These are phyloP conservation scores for Melikaiella ostensackeni DNA, from an alignment of 2,888 invertebrate genomes.

Conservation along the genomic window DNA sequence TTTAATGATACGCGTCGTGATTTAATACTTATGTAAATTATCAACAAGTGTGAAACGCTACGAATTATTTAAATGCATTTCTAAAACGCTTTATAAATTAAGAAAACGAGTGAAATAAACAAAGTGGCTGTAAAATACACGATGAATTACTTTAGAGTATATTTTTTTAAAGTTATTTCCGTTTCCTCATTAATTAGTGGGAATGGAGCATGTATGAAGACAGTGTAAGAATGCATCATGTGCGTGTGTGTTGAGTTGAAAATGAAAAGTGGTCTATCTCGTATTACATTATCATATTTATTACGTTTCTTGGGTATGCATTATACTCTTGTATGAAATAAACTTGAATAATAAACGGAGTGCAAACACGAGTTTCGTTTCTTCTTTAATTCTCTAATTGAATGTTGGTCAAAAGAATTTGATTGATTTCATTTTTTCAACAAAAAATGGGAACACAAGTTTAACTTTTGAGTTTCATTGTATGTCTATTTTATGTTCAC, in stretches of 20 bases:
- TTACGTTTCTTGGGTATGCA: constrained; percentile 22
- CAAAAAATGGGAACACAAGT: too few relatives aligned
- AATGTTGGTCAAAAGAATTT: too few relatives aligned
- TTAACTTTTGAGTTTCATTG: too few relatives aligned
- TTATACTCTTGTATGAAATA: constrained; percentile 28
- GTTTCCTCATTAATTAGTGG: constrained; percentile 18
- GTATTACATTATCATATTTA: constrained; percentile 24
- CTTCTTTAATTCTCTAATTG: too few relatives aligned
- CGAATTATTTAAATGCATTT: constrained; percentile 24
- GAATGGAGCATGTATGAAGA: constrained; percentile 4
- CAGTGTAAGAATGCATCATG: constrained; percentile 17
- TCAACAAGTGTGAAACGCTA: constrained; percentile 10
- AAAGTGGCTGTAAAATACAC: constrained; percentile 25
- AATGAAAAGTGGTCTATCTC: constrained; percentile 14
- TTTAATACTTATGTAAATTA: constrained; percentile 33
- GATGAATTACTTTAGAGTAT: constrained; percentile 28
- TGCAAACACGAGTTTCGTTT: not conserved
- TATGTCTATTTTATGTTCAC: too few relatives aligned
- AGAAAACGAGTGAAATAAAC: constrained; percentile 3
- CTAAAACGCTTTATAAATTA: not conserved
- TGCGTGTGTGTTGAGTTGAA: not conserved
- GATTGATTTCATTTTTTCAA: too few relatives aligned
- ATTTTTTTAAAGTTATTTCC: constrained; percentile 36
- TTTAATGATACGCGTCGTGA: constrained; percentile 18
- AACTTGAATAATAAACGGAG: constrained; percentile 25